Evolutionary conservation across 92 coral and sea anemone genomes (phyloP), one percentile per base, ranked within the genome.

Genomic region (Anthopleura xanthogrammica): DNA sequence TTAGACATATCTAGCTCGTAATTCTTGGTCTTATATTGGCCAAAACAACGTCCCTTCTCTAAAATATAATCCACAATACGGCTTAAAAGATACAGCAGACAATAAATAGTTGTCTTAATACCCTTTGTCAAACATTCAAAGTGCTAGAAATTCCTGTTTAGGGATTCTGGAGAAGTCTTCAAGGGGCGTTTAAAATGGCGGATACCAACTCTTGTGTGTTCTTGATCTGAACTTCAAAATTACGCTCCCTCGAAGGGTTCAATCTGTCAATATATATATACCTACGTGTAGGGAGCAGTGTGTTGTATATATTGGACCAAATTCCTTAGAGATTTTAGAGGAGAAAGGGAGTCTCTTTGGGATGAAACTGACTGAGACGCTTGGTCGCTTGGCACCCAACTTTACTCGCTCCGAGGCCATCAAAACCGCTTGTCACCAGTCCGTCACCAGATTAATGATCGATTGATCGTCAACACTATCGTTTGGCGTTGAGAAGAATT

Each of bases 371-470:
- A 72, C 39, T 70, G 65, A 19, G 52, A 43, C 78, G 81, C 76
- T 64, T 76, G 58, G 81, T 75, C 81, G 86, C 86, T 76, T 52
- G 70, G 86, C 75, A 58, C 73, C 77, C 50, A n/a, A 82, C 73
- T 24, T 64, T 77, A 52, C 57, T 60, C 22, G 86, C 40, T 55
- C 58, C 75, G 48, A 41, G 83, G 74, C 74, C 41, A 11, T 36
- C 41, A 29, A 29, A 24, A 68, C 42, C 74, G 74, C 74, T 84
- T 77, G 87, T 84, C 68, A 77, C 87, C 87, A 84, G 87, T 76
- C 87, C 82, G 82, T 77, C 85, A 73, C 56, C 85, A 70, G 64
- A 58, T 80, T 80, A 73, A 82, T 82, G 85, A 82, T 77, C 85
- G 85, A 82, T 60, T 68, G 76, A 82, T 82, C 85, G 70, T 58